Base-by-base conservation (phyloP, 2,113 vertebrate genomes). In the Sakesphorus luctuosus region DNA sequence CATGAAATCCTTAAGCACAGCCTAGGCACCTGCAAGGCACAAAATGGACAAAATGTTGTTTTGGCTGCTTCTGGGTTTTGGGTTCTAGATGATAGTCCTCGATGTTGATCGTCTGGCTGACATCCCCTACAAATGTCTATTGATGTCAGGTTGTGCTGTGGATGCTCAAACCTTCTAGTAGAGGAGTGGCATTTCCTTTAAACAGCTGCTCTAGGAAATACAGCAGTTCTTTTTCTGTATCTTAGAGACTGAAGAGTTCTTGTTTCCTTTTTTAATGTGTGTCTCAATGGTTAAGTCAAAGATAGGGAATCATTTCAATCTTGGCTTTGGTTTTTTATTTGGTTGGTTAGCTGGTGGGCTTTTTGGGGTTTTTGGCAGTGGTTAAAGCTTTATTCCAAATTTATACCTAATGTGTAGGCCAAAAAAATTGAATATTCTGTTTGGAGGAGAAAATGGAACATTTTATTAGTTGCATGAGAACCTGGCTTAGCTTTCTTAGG, bases 401-500 rank as follows among this genome's bases (percentile, higher is more conserved):
- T 83, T 71, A 68, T 79, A 53, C 23, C 23, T 92, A 25, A 46
- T 3, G 1, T 47, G 6, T 74, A 80, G 44, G 31, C 65, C n/a
- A 72, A 92, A 86, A 77, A 84, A 68, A 36, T 31, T 33, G 35
- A 72, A 16, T 86, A 72, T 82, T 91, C 67, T 80, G 4, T 78
- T 78, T 71, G 44, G 35, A 89, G 59, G 33, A 69, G 35, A 36
- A 90, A 63, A 80, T 33, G 38, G 52, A 89, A 84, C 59, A 65
- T 73, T 82, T 66, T 88, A 91, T 88, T 80, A 80, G 76, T 59
- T 84, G 38, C 26, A 63, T 83, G 92, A 89, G 66, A 89, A 56
- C 47, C 75, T 73, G 74, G 52, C 52, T 91, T 87, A 58, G 56
- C 43, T 75, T 93, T 90, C 62, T 61, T n/a, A 79, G 66, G 53